Evolutionary conservation across 2,797 vertebrate species (phyloP).

Genomic region (Paratrypauchen microcephalus): DNA sequence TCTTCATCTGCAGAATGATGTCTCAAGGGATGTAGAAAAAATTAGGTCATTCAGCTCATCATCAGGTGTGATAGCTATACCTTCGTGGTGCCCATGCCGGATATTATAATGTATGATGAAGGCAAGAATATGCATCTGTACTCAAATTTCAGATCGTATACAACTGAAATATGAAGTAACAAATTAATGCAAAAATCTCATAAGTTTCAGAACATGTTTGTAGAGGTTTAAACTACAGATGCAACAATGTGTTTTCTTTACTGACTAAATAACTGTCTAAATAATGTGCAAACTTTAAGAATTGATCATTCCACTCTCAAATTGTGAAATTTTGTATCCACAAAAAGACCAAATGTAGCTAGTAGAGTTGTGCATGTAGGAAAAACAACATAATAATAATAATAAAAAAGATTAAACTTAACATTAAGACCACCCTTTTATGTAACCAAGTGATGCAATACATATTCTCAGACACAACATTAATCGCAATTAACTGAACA

Average conservation of each 20-base stretch:
- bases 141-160: too few species aligned
- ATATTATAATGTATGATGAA: constrained; percentile 6
- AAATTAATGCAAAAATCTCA: too few species aligned
- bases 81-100: constrained; percentile 56
- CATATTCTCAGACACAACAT: neutral
- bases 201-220: too few species aligned
- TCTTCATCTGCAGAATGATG: constrained; percentile 64
- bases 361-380: neutral
- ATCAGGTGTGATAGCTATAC: constrained; percentile 63
- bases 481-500: neutral
- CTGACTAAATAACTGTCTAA: too few species aligned
- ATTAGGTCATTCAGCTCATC: constrained; percentile 70
- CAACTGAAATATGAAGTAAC: constrained; percentile 1
- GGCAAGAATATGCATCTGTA: neutral
- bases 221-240: too few species aligned
- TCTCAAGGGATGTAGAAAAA: constrained; percentile 64
- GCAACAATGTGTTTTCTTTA: too few species aligned
- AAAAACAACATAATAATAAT: neutral
- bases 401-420: neutral
- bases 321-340: too few species aligned
- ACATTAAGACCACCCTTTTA: neutral
- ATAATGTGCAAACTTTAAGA: too few species aligned
- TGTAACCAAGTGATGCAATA: neutral
- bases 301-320: too few species aligned
- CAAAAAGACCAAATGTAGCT: neutral